phyloP scores from a whole-genome alignment of 2,888 invertebrate genomes.

The Cyclophora punctaria region DNA sequence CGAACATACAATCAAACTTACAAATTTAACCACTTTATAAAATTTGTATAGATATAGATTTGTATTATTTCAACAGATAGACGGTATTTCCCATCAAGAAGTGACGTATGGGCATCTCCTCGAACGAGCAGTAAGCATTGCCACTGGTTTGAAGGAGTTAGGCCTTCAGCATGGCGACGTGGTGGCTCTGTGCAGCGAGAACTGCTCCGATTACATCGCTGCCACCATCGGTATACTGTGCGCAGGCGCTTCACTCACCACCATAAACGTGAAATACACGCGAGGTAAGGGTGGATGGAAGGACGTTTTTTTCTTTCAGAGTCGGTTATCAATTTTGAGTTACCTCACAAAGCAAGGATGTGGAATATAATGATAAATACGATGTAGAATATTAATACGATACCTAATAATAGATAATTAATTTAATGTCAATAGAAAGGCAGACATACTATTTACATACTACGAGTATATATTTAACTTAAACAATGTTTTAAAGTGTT shows the following conservation, averaged over 20 bases:
- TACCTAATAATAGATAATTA: too few relatives aligned
- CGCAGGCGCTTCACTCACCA: slow-evolving; percentile 64
- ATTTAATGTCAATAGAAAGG: too few relatives aligned
- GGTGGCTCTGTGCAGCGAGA: slow-evolving; percentile 71
- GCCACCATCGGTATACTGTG: slow-evolving; percentile 51
- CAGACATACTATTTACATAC: too few relatives aligned
- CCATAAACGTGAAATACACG: slow-evolving; percentile 69
- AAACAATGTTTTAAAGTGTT: too few relatives aligned
- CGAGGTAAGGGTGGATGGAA: slow-evolving; percentile 39
- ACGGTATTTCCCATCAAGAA: slow-evolving; percentile 18
- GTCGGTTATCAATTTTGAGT: background rate
- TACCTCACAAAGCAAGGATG: background rate
- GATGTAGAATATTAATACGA: too few relatives aligned
- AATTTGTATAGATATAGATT: too few relatives aligned
- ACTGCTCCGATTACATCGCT: slow-evolving; percentile 63
- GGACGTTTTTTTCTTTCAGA: background rate
- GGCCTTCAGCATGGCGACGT: slow-evolving; percentile 61
- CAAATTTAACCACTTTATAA: too few relatives aligned
- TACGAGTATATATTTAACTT: too few relatives aligned
- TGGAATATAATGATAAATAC: too few relatives aligned
- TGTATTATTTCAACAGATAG: slow-evolving; percentile 17
- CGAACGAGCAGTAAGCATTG: slow-evolving; percentile 62
- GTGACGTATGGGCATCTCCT: slow-evolving; percentile 54
- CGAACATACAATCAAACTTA: too few relatives aligned
- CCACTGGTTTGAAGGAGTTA: slow-evolving; percentile 51